A percentile compares a stretch with the other conserved stretches of the same genome.
Conservation (phyloP, 2,797 vertebrate species). For the Taenioides sp. region DNA sequence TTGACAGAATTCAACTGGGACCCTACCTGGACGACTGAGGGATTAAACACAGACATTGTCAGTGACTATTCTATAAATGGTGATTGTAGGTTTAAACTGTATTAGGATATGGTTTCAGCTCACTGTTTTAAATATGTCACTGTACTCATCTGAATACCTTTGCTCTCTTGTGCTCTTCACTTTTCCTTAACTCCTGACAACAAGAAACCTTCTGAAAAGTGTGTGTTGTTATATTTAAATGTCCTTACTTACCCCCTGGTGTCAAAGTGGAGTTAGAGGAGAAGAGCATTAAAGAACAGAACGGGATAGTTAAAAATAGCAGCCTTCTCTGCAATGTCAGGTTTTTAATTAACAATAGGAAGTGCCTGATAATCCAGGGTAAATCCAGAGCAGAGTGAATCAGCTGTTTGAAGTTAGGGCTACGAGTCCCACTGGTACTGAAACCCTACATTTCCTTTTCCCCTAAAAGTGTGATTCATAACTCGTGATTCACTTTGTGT, state of each 20-base stretch:
- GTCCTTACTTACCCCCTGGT: constrained; percentile 62
- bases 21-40: too few relatives aligned
- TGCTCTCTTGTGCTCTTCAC: constrained; percentile 1
- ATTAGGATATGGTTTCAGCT: background rate
- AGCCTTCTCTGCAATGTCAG: constrained; percentile 69
- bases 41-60: too few relatives aligned
- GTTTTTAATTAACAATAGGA: constrained; percentile 79
- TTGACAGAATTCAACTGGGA: too few relatives aligned
- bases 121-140: background rate
- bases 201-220: constrained; percentile 16
- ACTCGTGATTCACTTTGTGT: constrained; percentile 81
- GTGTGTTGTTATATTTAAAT: constrained; percentile 54
- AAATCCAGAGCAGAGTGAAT: constrained; percentile 73
- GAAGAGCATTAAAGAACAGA: constrained; percentile 42
- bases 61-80: too few relatives aligned
- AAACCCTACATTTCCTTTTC: constrained; percentile 74
- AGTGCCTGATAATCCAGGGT: constrained; percentile 75
- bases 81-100: background rate
- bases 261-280: constrained; percentile 61
- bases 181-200: constrained; percentile 21
- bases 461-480: constrained; percentile 69
- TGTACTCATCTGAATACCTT: background rate
- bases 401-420: constrained; percentile 74
- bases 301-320: constrained; percentile 70
- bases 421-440: constrained; percentile 69